Base-by-base conservation (phyloP, 1,140 invertebrate genomes). In the Rhynchophorus ferrugineus region DNA sequence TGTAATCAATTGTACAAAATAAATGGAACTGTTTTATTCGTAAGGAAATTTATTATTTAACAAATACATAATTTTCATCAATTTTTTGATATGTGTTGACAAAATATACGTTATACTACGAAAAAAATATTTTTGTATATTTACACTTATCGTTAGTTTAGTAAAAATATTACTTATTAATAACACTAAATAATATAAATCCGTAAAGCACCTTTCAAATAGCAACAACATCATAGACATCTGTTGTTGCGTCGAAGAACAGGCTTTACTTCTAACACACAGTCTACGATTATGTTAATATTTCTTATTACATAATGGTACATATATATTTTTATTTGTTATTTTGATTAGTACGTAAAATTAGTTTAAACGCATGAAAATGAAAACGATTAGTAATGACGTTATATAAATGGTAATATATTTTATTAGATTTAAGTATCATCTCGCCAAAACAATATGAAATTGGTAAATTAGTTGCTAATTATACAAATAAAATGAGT, bases 21-120 rank as follows among this genome's bases (percentile, higher is more conserved):
- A 11, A 11, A 29, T 6, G 11, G 24, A 11, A 29, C 5, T 29
- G 24, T 37, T 41, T 43, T 42, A 43, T 44, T 51, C 19, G 42
- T 51, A 51, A 44, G 49, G 49, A 51, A 43, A 54, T 58, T 57
- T 47, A 57, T 58, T 51, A 49, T 54, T 46, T 55, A 58, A 58
- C 56, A 58, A 55, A 52, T 53, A 55, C 56, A 48, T 50, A 53
- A 55, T 50, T 54, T 50, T 44, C 44, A 44, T 44, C 43, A 44
- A 33, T 38, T 19, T 39, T 58, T 51, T 61, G 60, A 61, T 61
- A 61, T 61, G 60, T 61, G 45, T 60, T 60, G 52, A 61, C 60
- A 61, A 61, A 61, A 61, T 61, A 61, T 61, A 60, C 44, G 53
- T 61, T 54, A 50, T 56, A 51, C 51, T 57, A 59, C 49, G 36